Conservation (phyloP, 30 jellyfish, hydroid and myxozoan species). For the Cassiopea andromeda region DNA sequence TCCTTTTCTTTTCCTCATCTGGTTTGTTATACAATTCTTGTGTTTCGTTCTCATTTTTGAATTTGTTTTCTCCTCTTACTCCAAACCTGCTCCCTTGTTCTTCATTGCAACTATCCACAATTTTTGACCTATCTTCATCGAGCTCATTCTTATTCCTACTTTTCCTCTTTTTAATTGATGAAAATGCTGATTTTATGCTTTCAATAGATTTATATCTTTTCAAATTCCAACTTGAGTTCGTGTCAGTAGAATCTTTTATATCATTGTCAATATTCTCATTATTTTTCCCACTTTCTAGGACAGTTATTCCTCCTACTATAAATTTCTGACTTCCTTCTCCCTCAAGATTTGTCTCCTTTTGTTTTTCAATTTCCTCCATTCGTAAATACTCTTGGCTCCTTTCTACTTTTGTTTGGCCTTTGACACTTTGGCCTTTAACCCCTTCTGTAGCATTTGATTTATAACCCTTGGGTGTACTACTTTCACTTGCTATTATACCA, state of each 20-base stretch:
- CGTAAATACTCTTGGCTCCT: background rate
- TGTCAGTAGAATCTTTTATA: background rate
- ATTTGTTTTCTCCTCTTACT: background rate
- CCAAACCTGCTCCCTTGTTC: background rate
- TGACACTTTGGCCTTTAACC: slow-evolving; percentile 34
- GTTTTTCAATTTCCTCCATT: background rate
- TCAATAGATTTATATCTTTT: slow-evolving; percentile 40
- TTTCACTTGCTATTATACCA: slow-evolving; percentile 62
- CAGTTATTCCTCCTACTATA: background rate
- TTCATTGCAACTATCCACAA: background rate
- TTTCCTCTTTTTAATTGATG: slow-evolving; percentile 37
- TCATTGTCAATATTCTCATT: background rate
- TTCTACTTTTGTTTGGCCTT: background rate
- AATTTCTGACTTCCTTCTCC: background rate
- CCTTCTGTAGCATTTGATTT: slow-evolving; percentile 7
- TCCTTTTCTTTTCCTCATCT: slow-evolving; percentile 8
- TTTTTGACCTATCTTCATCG: slow-evolving; percentile 1
- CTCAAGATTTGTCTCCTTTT: background rate
- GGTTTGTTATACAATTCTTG: background rate
- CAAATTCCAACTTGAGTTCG: background rate
- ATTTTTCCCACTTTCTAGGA: background rate
- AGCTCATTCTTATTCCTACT: slow-evolving; percentile 10
- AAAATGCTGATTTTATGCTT: slow-evolving; percentile 42
- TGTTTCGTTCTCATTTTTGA: background rate
- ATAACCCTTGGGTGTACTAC: background rate